Evolutionary conservation across 1,140 invertebrate species (phyloP).

Genomic region (Bombus waltoni): DNA sequence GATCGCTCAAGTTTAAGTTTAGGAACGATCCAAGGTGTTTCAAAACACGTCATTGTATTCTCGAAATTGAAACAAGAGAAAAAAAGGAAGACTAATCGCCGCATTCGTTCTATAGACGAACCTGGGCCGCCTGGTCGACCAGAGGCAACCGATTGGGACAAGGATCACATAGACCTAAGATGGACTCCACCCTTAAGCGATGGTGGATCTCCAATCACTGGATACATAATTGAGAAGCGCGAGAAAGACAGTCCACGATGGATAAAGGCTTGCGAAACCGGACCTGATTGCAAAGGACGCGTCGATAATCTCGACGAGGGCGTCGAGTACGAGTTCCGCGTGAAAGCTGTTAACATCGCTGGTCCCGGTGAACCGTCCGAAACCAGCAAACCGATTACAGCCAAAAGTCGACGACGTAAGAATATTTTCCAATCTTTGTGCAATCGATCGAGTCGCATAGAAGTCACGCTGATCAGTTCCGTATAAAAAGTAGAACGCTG

Average conservation of each 20-base stretch:
- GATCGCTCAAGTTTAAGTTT: too few relatives aligned
- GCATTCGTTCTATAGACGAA: slow-evolving; percentile 85
- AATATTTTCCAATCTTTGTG: slow-evolving; percentile 47
- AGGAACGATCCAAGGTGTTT: neutral
- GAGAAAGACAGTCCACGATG: slow-evolving; percentile 93
- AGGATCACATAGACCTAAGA: slow-evolving; percentile 95
- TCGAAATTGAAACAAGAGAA: neutral
- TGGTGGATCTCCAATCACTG: slow-evolving; percentile 96
- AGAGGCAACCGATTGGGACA: slow-evolving; percentile 96
- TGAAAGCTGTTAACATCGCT: slow-evolving; percentile 91
- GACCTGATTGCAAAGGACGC: slow-evolving; percentile 90
- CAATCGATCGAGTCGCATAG: neutral
- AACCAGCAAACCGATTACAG: slow-evolving; percentile 88
- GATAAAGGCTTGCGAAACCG: slow-evolving; percentile 92
- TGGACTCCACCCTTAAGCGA: slow-evolving; percentile 95
- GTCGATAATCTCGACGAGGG: slow-evolving; percentile 93
- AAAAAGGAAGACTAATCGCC: fast-evolving
- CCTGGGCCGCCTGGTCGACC: slow-evolving; percentile 95
- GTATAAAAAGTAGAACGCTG: neutral
- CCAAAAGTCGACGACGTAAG: slow-evolving; percentile 94
- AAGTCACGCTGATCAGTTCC: neutral
- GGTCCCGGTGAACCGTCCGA: slow-evolving; percentile 91
- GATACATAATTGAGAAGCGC: slow-evolving; percentile 96
- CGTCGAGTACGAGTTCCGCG: slow-evolving; percentile 93
- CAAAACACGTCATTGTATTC: neutral